Conservation (phyloP, 2,113 vertebrate species). For the Rhadina sibilatrix region DNA sequence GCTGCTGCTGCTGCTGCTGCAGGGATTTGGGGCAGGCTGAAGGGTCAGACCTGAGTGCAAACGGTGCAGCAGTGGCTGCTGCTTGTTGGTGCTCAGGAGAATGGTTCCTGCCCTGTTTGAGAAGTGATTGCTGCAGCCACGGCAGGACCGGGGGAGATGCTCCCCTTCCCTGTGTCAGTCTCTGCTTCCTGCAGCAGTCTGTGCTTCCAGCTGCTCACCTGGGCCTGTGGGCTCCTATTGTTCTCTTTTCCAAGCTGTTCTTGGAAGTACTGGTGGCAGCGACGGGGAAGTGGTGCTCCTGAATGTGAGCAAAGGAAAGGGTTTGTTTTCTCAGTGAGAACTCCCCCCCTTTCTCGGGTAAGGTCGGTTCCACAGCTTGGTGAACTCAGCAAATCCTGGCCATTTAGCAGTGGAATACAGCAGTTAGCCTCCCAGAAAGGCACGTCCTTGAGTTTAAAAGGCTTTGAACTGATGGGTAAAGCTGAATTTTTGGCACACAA, state of each 20-base stretch:
- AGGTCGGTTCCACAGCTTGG: rapidly evolving
- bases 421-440: background rate
- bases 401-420: background rate
- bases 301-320: background rate
- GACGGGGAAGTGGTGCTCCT: background rate
- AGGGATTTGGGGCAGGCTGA: background rate
- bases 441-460: background rate
- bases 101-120: background rate
- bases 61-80: background rate
- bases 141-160: background rate
- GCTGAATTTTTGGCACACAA: background rate
- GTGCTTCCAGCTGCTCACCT: background rate
- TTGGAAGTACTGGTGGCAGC: slow-evolving; percentile 12
- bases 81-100: background rate
- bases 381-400: background rate
- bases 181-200: too few species aligned
- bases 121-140: background rate
- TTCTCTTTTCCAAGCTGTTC: background rate
- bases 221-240: background rate
- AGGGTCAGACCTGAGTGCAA: background rate
- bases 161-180: background rate
- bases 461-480: background rate
- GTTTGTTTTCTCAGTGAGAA: background rate
- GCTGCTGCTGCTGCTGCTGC: background rate
- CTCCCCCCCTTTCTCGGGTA: background rate